These are phyloP conservation scores for Xiphophorus birchmanni DNA, from an alignment of 2,797 vertebrate genomes.

Conservation along the genomic window DNA sequence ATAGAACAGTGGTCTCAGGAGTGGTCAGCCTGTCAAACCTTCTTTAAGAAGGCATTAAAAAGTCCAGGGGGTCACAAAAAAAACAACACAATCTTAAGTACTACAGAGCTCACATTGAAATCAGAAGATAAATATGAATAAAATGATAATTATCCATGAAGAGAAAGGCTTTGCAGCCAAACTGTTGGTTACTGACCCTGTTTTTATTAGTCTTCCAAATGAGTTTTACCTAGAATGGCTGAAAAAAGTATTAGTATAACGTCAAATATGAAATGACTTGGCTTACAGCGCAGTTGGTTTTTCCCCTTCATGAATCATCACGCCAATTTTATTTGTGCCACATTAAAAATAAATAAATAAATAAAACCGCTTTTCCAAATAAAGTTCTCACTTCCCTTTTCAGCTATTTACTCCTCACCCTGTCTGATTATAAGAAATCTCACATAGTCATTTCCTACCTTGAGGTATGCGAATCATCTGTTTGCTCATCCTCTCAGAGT, in stretches of 20 bases:
- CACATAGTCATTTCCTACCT: constrained; percentile 65
- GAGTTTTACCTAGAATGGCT: not conserved
- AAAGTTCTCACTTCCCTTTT: constrained; percentile 38
- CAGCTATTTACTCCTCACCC: not conserved
- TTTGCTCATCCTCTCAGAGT: constrained; percentile 72
- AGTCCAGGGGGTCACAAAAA: not conserved
- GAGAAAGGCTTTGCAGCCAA: not conserved
- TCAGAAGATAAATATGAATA: not conserved
- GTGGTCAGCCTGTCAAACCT: not conserved
- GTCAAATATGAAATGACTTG: not conserved
- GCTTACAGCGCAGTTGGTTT: too few relatives aligned
- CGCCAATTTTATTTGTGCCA: not conserved
- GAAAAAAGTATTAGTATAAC: not conserved
- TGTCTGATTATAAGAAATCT: not conserved
- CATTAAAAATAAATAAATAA: constrained; percentile 1
- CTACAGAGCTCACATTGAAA: not conserved
- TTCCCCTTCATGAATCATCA: not conserved
- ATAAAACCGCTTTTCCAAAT: constrained; percentile 15
- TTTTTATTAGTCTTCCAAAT: not conserved
- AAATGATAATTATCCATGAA: not conserved
- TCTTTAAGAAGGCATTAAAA: not conserved
- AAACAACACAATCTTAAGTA: not conserved
- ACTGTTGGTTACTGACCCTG: not conserved
- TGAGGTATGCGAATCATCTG: constrained; percentile 74
- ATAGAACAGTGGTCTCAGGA: not conserved